phyloP scores from a whole-genome alignment of 2,797 vertebrate species.

The Tarsius wallacei region DNA sequence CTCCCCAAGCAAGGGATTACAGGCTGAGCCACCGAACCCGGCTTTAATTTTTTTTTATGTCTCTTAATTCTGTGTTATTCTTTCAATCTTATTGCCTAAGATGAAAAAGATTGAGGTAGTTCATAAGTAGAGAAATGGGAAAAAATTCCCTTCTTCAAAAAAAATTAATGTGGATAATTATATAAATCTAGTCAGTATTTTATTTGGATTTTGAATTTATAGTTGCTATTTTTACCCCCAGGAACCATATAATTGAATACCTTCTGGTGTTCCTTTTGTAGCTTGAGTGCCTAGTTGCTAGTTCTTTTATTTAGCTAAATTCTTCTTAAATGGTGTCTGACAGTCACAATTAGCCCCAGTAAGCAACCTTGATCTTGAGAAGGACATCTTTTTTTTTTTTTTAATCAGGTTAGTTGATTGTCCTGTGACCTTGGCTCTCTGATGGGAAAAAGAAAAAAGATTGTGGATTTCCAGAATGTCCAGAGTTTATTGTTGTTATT shows the following conservation, averaged over 20 bases:
- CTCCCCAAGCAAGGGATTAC: too few species aligned
- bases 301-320: background rate
- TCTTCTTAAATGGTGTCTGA: background rate
- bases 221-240: background rate
- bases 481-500: background rate
- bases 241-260: background rate
- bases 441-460: background rate
- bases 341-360: background rate
- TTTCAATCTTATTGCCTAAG: background rate
- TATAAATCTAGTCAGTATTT: background rate
- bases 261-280: background rate
- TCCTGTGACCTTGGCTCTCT: background rate
- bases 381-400: background rate
- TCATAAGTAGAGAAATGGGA: background rate
- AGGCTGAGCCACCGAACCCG: too few species aligned
- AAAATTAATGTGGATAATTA: background rate
- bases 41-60: background rate
- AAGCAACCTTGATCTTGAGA: background rate
- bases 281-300: background rate
- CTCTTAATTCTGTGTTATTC: background rate
- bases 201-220: background rate
- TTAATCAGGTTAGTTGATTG: background rate
- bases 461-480: background rate
- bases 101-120: background rate
- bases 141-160: background rate